These are phyloP conservation scores for Phaetusa simplex DNA, from an alignment of 2,113 vertebrate genomes.

Conservation along the genomic window DNA sequence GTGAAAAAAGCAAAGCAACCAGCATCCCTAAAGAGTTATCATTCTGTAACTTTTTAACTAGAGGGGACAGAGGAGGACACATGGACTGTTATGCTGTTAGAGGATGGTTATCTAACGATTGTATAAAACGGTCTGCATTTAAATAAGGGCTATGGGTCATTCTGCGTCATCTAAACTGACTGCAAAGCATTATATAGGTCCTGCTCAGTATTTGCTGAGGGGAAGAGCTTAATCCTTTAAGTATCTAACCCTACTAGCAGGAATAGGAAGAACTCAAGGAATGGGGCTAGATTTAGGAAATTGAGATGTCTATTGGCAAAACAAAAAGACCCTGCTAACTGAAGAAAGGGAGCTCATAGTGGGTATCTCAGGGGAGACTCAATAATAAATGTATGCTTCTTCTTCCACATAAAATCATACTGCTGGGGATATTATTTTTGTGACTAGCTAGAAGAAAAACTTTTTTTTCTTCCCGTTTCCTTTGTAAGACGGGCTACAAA, in stretches of 20 bases:
- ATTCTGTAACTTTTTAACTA: background rate
- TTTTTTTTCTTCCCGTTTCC: background rate
- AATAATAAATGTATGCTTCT: background rate
- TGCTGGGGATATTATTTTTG: background rate
- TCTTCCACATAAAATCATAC: background rate
- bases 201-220: background rate
- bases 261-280: background rate
- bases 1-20: constrained; percentile 29
- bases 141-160: background rate
- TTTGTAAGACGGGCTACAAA: background rate
- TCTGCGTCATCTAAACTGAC: background rate
- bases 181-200: background rate
- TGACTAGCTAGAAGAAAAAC: background rate
- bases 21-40: background rate
- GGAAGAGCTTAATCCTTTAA: background rate
- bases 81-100: rapidly evolving
- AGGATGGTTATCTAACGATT: background rate
- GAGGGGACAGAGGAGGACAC: background rate
- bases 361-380: background rate
- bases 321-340: background rate
- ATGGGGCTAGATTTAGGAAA: background rate
- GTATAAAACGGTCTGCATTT: background rate
- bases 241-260: background rate
- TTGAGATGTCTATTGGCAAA: background rate
- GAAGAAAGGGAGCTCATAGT: background rate